Evolutionary conservation across 2,888 invertebrate species (phyloP), one percentile per base, ranked within the genome.

Genomic region (Leptopterna dolabrata): DNA sequence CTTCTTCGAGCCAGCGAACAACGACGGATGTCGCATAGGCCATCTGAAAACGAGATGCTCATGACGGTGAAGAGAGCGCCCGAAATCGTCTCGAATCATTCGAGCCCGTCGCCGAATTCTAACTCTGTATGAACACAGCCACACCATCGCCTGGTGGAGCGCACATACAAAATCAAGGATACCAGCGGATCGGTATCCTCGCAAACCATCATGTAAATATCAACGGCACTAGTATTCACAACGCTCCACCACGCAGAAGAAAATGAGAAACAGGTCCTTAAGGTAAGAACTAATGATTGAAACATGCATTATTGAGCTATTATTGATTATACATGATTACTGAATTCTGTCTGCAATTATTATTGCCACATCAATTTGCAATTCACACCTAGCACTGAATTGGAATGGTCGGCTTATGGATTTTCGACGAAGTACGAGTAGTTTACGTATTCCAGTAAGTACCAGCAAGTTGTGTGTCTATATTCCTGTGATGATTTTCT

Each of bases 61-160:
- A 36, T 85, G 85, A 29, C 47, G 43, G 73, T 27, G n/a, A 19
- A 41, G 47, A 85, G 24, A 45, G 27, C 73, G 45, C 73, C 71
- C 11, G 85, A 85, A 85, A 73, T 85, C 43, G 85, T 85, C 41
- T 73, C 85, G 16, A 85, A 85, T 29, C 85, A 85, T 73, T 85
- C 85, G 73, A 63, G 24, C 13, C 7, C 85, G 45, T 19, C 71
- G 2, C 36, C 63, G 4, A 85, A 27, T n/a, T 43, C 76, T n/a
- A 83, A 70, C 27, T 16, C 63, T 19, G 83, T 83, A 27, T 83
- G 83, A 83, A 43, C 45, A 14, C 19, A 19, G 76, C 76, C 13
- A 76, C 0, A 11, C n/a, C n/a, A n/a, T n/a, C n/a, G 76, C 76
- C 43, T 76, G 76, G 76, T 76, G 76, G 76, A 76, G 76, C 76